These are phyloP conservation scores for Neodontobutis hainanensis DNA, from an alignment of 2,113 vertebrate species.

Conservation along the genomic window DNA sequence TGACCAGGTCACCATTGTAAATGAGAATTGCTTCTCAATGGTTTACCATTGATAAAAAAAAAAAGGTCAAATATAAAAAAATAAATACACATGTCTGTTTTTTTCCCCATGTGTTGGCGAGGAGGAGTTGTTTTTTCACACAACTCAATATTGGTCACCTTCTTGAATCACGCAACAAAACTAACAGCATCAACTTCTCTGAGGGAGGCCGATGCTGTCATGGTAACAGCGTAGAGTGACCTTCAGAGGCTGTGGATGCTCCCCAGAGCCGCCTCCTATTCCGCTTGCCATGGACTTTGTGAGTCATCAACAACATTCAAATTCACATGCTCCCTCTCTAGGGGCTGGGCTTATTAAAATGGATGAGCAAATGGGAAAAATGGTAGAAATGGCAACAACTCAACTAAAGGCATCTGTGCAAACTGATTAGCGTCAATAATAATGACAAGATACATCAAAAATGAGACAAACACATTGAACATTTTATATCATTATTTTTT, in stretches of 20 bases:
- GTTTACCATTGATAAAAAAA: no score
- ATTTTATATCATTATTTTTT: not conserved
- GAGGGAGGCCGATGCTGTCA: constrained; percentile 63
- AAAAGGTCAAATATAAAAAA: no score
- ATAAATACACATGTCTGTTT: constrained; percentile 13
- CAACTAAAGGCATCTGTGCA: not conserved
- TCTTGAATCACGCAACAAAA: constrained; percentile 35
- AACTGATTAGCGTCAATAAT: constrained; percentile 4
- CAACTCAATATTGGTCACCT: constrained; percentile 20
- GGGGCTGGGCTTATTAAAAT: constrained; percentile 56
- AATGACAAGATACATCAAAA: not conserved
- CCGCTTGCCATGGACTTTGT: constrained; percentile 62
- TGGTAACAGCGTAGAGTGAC: constrained; percentile 70
- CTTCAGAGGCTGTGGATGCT: constrained; percentile 69
- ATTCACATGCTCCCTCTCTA: constrained; percentile 55
- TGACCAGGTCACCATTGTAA: no score
- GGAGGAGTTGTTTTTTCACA: constrained; percentile 18
- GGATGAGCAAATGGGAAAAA: constrained; percentile 43
- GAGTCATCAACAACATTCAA: constrained; percentile 70
- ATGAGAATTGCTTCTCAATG: no score
- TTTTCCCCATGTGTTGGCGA: not conserved
- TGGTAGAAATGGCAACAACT: constrained; percentile 26
- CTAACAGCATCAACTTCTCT: constrained; percentile 39
- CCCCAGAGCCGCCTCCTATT: constrained; percentile 60
- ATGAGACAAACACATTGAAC: constrained; percentile 2